These are phyloP conservation scores for Melanocharis versteri DNA, from an alignment of 2,113 vertebrate genomes.

Conservation along the genomic window DNA sequence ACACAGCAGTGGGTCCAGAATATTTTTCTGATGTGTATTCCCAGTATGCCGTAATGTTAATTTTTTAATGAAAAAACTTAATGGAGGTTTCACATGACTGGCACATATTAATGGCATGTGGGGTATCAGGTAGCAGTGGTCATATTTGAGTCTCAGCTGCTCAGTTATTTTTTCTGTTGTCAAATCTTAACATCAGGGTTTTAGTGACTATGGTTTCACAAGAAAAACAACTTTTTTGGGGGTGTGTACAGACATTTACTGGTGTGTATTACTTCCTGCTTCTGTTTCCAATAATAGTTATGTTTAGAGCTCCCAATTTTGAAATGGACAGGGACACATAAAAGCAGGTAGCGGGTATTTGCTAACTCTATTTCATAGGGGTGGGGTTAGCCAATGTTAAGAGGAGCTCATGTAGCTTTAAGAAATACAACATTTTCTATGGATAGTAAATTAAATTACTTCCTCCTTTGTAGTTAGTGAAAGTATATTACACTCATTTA, in stretches of 20 bases:
- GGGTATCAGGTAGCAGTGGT: rapidly evolving
- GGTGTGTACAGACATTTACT: background rate
- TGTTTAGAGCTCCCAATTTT: background rate
- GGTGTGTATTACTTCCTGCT: background rate
- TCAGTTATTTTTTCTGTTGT: background rate
- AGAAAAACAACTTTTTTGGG: background rate
- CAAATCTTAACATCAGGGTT: background rate
- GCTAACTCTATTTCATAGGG: rapidly evolving
- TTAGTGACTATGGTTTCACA: background rate
- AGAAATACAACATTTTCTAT: background rate
- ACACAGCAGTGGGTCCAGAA: background rate
- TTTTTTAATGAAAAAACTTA: background rate
- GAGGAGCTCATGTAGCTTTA: background rate
- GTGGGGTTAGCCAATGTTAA: background rate
- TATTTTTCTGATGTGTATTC: background rate
- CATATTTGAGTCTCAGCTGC: background rate
- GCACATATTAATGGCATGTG: rapidly evolving
- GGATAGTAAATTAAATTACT: background rate
- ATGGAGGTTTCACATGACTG: background rate
- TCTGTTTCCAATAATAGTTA: background rate
- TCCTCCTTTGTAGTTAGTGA: background rate
- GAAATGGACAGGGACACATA: background rate
- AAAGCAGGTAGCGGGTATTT: background rate
- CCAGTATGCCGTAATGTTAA: background rate
- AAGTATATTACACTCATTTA: background rate